Evolutionary conservation across 2,888 invertebrate species (phyloP), one percentile per base, ranked within the genome.

Genomic region (Lasioglossum vierecki): DNA sequence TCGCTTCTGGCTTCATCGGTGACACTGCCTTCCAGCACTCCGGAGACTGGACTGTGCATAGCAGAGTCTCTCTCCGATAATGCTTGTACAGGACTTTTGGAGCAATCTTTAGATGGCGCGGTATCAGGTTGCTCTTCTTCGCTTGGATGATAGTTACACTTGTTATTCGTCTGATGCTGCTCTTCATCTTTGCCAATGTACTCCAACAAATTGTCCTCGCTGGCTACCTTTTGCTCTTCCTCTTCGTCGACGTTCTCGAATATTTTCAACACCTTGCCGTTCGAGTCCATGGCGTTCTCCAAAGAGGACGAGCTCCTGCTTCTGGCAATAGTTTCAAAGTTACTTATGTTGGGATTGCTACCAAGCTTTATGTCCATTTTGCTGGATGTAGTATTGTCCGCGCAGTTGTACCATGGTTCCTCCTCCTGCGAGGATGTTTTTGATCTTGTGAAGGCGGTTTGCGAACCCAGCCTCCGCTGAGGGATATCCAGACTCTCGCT

Each of bases 41-140:
- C 97, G 91, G 97, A 97, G 79, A 97, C 96, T 4, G 97, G 97
- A 95, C 97, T 97, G 92, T 97, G 97, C 95, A 97, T 97, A 39
- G 97, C 97, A 41, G 97, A 97, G 95, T 97, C 97, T 92, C 97
- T 95, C 84, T 95, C 95, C 8, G 92, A 92, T 84, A 92, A 95
- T 92, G 88, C 94, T 91, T 92, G 95, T 89, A 86, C 94, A 93
- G 90, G 93, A 26, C 46, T 78, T 53, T 85, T 79, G 13, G 46
- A 49, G 30, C 66, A 46, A 18, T 84, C 72, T 63, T 78, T 79
- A 8, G 80, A n/a, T 0, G 71, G 73, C 0, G 68, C 74, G 22
- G 15, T 35, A 57, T 53, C 72, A 35, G 79, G 41, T 74, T 46
- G 66, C 30, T 80, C 76, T 11, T 82, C 44, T 11, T 82, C 44